These are phyloP conservation scores for Sinocyclocheilus maitianheensis DNA, from an alignment of 2,113 vertebrate genomes.

Conservation along the genomic window DNA sequence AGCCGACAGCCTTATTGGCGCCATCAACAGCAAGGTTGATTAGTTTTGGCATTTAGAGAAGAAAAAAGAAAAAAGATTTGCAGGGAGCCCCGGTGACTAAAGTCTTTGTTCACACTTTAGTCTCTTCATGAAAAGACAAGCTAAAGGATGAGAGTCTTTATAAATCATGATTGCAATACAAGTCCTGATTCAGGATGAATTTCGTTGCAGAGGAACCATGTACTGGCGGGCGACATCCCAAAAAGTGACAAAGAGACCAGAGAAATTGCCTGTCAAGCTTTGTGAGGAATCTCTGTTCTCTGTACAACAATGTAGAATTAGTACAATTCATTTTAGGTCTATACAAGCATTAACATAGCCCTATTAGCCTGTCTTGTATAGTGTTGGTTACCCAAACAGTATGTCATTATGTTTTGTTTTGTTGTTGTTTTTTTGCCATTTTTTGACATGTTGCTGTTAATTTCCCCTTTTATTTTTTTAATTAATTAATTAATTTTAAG, in stretches of 20 bases:
- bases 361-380: not conserved
- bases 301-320: not conserved
- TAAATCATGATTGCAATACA: not conserved
- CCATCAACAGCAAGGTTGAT: too few relatives aligned
- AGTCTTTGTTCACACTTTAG: slow-evolving; percentile 40
- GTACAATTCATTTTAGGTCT: not conserved
- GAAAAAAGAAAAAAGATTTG: not conserved
- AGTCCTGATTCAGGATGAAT: not conserved
- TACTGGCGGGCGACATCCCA: slow-evolving; percentile 46
- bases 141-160: slow-evolving; percentile 48
- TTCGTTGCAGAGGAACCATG: slow-evolving; percentile 58
- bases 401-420: not conserved
- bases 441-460: slow-evolving; percentile 32
- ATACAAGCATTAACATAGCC: not conserved
- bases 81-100: slow-evolving; percentile 23
- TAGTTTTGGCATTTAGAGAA: too few relatives aligned
- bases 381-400: not conserved
- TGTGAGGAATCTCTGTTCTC: slow-evolving; percentile 8
- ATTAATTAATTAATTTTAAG: slow-evolving; percentile 39
- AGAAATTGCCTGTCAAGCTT: slow-evolving; percentile 71
- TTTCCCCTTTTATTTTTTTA: not conserved
- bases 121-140: slow-evolving; percentile 41
- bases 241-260: slow-evolving; percentile 67
- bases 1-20: too few relatives aligned
- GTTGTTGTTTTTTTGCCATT: not conserved